Conservation (phyloP, 2,888 invertebrate species). For the Polyploca ridens region DNA sequence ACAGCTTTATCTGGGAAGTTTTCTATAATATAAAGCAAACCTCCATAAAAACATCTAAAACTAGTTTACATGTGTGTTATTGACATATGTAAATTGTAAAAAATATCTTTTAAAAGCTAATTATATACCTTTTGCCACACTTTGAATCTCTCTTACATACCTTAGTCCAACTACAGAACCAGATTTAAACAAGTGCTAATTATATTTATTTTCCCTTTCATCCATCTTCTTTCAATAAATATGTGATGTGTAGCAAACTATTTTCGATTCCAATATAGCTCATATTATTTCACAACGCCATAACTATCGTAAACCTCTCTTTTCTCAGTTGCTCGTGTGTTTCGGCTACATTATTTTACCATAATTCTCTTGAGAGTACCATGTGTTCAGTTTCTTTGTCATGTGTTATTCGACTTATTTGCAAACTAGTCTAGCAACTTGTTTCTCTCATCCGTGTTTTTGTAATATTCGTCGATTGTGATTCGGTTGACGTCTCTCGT, state of each 20-base stretch:
- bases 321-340: not conserved
- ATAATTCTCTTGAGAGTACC: conserved; percentile 8
- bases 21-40: not conserved
- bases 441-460: conserved; percentile 1
- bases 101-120: no score
- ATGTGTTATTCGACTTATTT: not conserved
- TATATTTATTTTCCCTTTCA: no score
- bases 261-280: conserved; percentile 11
- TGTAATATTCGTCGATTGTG: conserved; percentile 2
- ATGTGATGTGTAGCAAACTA: not conserved
- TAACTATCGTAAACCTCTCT: conserved; percentile 1
- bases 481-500: conserved; percentile 6
- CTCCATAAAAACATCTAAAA: no score
- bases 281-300: conserved; percentile 5
- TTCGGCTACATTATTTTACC: conserved; percentile 4
- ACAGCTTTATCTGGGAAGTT: no score
- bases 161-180: no score
- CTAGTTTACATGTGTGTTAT: no score
- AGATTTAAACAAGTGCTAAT: no score
- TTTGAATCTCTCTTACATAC: no score
- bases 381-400: conserved; percentile 7
- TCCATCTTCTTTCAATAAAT: not conserved
- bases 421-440: not conserved
- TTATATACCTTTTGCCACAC: no score
- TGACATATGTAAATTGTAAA: no score